Evolutionary conservation across 2,797 vertebrate genomes (phyloP).

Genomic region (Selene dorsalis): DNA sequence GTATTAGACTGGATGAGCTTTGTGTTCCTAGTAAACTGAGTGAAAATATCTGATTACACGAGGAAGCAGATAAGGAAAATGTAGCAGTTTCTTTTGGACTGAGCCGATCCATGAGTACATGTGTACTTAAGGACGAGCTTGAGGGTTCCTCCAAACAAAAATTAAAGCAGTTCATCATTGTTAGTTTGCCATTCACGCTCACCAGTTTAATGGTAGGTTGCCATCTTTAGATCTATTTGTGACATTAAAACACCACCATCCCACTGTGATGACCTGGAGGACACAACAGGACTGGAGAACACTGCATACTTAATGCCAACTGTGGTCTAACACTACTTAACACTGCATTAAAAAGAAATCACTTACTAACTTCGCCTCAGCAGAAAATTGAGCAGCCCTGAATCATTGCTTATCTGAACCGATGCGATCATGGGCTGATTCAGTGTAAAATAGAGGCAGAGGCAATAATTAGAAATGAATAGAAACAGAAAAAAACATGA

Average conservation of each 20-base stretch:
- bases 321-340: conserved; percentile 32
- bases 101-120: not conserved
- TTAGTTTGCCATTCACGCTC: not conserved
- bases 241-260: conserved; percentile 2
- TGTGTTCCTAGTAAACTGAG: not conserved
- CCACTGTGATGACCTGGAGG: not conserved
- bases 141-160: not conserved
- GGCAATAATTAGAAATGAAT: conserved; percentile 40
- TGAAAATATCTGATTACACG: not conserved
- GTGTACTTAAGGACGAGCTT: not conserved
- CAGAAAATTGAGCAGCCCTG: conserved; percentile 25
- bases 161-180: not conserved
- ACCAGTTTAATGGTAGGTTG: not conserved
- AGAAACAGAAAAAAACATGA: conserved; percentile 18
- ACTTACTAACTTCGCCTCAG: conserved; percentile 13
- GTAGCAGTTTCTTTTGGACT: not conserved
- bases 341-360: conserved; percentile 36
- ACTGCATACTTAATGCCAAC: not conserved
- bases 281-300: conserved; percentile 7
- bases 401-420: conserved; percentile 16
- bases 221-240: conserved; percentile 19
- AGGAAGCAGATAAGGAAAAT: conserved; percentile 2
- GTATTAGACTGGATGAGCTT: no score
- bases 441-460: conserved; percentile 41
- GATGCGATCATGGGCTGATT: conserved; percentile 18